These are phyloP conservation scores for Ectropis crepuscularia DNA, from an alignment of 2,888 invertebrate species.

Conservation along the genomic window DNA sequence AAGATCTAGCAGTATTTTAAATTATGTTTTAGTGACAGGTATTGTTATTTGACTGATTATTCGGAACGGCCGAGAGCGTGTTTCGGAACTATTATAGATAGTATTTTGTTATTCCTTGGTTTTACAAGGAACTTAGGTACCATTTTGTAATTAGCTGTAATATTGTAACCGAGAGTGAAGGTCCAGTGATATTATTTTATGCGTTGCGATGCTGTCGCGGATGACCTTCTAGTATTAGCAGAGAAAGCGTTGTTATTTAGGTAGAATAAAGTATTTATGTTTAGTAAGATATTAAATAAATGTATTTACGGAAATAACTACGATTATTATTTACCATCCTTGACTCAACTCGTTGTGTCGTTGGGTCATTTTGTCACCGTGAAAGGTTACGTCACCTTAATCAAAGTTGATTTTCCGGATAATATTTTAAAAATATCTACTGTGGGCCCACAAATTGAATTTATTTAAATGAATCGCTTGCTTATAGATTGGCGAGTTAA, in stretches of 20 bases:
- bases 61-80: constrained; percentile 66
- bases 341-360: constrained; percentile 10
- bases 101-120: constrained; percentile 80
- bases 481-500: constrained; percentile 28
- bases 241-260: constrained; percentile 71
- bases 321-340: constrained; percentile 43
- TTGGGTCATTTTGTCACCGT: constrained; percentile 26
- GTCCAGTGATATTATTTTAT: constrained; percentile 68
- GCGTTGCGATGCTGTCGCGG: constrained; percentile 67
- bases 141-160: constrained; percentile 52
- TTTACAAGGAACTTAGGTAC: constrained; percentile 78
- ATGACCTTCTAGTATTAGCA: constrained; percentile 76
- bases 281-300: constrained; percentile 55
- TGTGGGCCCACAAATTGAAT: constrained; percentile 23
- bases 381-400: constrained; percentile 38
- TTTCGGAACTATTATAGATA: constrained; percentile 76
- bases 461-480: constrained; percentile 28
- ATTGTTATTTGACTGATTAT: constrained; percentile 82
- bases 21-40: constrained; percentile 70
- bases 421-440: constrained; percentile 31
- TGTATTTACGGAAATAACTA: constrained; percentile 60
- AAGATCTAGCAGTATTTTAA: constrained; percentile 72
- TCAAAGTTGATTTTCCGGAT: constrained; percentile 29
- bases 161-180: constrained; percentile 60
- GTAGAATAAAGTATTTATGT: constrained; percentile 61